phyloP scores from a whole-genome alignment of 2,797 vertebrate genomes.

The Vespertilio murinus region DNA sequence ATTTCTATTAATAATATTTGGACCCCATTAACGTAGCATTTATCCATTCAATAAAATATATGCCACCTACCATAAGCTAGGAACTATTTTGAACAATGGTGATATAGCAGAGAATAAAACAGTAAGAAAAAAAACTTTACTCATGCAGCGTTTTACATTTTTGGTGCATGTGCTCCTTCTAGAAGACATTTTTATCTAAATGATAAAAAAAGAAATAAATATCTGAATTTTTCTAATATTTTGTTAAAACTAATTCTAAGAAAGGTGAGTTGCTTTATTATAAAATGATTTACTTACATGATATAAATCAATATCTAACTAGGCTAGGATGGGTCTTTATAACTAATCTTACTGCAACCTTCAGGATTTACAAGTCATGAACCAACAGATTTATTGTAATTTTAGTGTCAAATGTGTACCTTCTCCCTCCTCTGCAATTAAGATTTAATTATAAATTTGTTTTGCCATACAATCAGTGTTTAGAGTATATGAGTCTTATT shows the following conservation, averaged over 20 bases:
- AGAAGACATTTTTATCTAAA: conserved; percentile 50
- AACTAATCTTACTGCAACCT: conserved; percentile 26
- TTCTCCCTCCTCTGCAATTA: neutral
- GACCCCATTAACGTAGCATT: neutral
- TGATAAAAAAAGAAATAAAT: neutral
- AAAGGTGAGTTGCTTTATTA: conserved; percentile 12
- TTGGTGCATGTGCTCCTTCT: neutral
- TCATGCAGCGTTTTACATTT: neutral
- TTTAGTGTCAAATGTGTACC: conserved; percentile 7
- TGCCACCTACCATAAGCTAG: neutral
- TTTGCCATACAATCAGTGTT: conserved; percentile 11
- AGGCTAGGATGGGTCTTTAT: neutral
- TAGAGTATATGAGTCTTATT: neutral
- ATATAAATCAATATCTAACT: conserved; percentile 31
- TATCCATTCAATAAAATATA: conserved; percentile 20
- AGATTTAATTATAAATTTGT: conserved; percentile 2
- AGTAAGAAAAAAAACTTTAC: neutral
- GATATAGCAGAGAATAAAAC: neutral
- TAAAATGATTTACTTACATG: conserved; percentile 21
- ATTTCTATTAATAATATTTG: neutral
- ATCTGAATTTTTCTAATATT: neutral
- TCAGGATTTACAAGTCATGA: conserved; percentile 23
- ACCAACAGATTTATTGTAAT: neutral
- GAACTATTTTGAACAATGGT: neutral
- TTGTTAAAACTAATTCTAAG: conserved; percentile 36